Base-by-base conservation (phyloP, 2,888 invertebrate genomes). In the Trypoxylon attenuatum region DNA sequence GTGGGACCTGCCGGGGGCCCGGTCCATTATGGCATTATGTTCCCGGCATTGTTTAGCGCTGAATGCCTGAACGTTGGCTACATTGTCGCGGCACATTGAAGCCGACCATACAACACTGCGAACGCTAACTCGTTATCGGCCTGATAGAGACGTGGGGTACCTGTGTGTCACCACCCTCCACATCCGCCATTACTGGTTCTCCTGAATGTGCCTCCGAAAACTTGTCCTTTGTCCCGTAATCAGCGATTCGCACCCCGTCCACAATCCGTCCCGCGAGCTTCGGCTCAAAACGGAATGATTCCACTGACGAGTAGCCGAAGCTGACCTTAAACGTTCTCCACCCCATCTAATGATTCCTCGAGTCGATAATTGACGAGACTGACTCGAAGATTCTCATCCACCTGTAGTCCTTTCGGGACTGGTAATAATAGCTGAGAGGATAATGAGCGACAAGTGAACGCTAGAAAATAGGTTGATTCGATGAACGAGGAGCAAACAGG, bases 11-110 rank as follows among this genome's bases (percentile, higher is more conserved):
- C 56, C 57, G 69, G 67, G 73, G 77, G 67, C 77, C 80, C 76
- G 77, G 82, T 82, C 84, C 81, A 84, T 86, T 85, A 86, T 84
- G 81, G 83, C 85, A 84, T 86, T 86, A 85, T 84, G 83, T 83
- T 83, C 80, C 74, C 69, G 76, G 78, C 79, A 85, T 86, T 86
- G 86, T 86, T 82, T 83, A 78, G 61, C 73, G 71, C 69, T 85
- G 85, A 86, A 85, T 86, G 81, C 82, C 83, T 84, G 82, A 84
- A 85, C 81, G 85, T 86, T 83, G 83, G 81, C 82, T 84, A 85
- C 84, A 86, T 85, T 84, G 85, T 85, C 79, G 79, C 67, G 76
- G 77, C 81, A 82, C 83, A 84, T 83, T 84, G 82, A 84, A 81
- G 81, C 80, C 79, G 78, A 71, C 78, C 81, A 78, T 82, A 79